A percentile compares a stretch with the other conserved stretches of the same genome.
Conservation (phyloP, 2,113 vertebrate genomes). For the Coptodon bakossiorum region DNA sequence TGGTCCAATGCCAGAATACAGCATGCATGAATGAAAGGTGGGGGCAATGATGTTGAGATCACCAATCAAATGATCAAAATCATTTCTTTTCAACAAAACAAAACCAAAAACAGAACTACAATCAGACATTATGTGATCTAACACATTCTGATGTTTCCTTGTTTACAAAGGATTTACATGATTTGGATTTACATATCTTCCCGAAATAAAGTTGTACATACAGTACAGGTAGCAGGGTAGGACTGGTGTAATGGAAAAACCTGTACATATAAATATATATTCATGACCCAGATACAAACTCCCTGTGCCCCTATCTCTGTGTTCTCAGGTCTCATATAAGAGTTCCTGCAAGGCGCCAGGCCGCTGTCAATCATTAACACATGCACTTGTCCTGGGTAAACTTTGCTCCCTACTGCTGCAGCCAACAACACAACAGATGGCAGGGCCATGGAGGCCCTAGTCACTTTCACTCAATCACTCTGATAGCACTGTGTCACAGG, state of each 20-base stretch:
- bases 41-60: not conserved
- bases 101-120: not conserved
- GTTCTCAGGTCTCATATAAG: slow-evolving; percentile 38
- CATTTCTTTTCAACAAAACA: not conserved
- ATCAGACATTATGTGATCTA: not conserved
- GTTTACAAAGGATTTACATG: not conserved
- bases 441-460: not conserved
- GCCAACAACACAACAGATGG: slow-evolving; percentile 6
- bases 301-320: not conserved
- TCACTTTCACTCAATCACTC: not conserved
- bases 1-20: not conserved
- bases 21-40: not conserved
- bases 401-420: slow-evolving; percentile 10
- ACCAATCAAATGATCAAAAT: not conserved
- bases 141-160: not conserved
- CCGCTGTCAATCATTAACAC: slow-evolving; percentile 53
- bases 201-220: not conserved
- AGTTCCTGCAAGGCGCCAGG: not conserved
- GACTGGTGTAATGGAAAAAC: not conserved
- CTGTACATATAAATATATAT: slow-evolving; percentile 22
- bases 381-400: not conserved
- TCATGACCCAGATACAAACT: not conserved
- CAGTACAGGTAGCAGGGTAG: not conserved
- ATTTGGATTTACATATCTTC: not conserved
- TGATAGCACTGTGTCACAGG: not conserved